phyloP scores from a whole-genome alignment of 2,888 invertebrate species.

The Byasa hedistus region DNA sequence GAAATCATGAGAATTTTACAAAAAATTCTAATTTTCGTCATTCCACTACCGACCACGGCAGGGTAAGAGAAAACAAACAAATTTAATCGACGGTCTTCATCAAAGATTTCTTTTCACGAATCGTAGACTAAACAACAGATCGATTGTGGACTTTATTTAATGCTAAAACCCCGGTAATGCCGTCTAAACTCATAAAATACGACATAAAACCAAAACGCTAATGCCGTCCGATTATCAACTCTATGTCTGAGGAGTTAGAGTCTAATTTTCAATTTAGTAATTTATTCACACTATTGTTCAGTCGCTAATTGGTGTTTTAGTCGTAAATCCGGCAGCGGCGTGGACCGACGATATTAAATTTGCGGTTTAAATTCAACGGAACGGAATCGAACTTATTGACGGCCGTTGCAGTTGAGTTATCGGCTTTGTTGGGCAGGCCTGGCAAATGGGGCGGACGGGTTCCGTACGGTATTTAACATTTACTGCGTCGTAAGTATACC shows the following conservation, averaged over 20 bases:
- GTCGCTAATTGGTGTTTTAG: slow-evolving; percentile 28
- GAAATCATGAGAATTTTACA: too few relatives aligned
- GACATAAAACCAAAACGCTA: neutral
- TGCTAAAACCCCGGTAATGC: neutral
- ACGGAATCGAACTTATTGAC: slow-evolving; percentile 30
- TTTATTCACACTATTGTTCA: slow-evolving; percentile 20
- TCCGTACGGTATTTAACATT: slow-evolving; percentile 11
- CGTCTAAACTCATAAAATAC: slow-evolving; percentile 4
- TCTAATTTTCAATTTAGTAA: slow-evolving; percentile 1
- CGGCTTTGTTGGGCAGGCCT: slow-evolving; percentile 3
- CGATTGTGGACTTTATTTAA: neutral
- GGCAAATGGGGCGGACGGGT: slow-evolving; percentile 7
- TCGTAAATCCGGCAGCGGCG: slow-evolving; percentile 23
- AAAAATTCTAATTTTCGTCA: too few relatives aligned
- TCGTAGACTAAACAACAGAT: neutral
- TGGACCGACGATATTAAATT: slow-evolving; percentile 26
- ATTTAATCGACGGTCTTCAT: neutral
- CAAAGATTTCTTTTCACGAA: neutral
- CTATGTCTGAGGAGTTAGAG: neutral
- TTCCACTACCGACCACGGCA: too few relatives aligned
- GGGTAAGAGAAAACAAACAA: too few relatives aligned
- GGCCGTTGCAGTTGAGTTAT: slow-evolving; percentile 16
- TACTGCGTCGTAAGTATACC: neutral
- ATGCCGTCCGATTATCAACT: neutral
- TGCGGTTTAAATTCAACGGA: slow-evolving; percentile 28